Percentiles rank a stretch among this genome's conserved stretches.
phyloP scores from a whole-genome alignment of 2,113 vertebrate genomes.

The Rhipidura dahli region DNA sequence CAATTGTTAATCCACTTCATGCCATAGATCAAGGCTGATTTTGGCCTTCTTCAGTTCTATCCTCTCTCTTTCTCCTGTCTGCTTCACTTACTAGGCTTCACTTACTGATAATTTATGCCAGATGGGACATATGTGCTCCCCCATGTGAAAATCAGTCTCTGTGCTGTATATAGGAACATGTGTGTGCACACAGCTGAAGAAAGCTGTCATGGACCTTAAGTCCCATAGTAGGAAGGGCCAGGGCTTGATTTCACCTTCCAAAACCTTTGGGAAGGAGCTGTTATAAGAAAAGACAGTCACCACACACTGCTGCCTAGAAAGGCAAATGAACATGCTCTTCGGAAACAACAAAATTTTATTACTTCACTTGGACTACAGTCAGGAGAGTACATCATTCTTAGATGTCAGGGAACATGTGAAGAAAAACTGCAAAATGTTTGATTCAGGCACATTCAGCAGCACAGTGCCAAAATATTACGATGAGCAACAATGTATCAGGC shows the following conservation, averaged over 20 bases:
- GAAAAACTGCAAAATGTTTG: not conserved
- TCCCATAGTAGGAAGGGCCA: not conserved
- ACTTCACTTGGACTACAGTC: conserved; percentile 2
- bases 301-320: not conserved
- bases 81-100: not conserved
- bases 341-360: conserved; percentile 16
- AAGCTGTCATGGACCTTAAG: not conserved
- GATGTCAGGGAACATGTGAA: not conserved
- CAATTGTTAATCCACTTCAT: not conserved
- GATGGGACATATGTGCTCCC: not conserved
- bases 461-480: not conserved
- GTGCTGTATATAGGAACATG: not conserved
- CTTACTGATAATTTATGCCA: not conserved
- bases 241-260: not conserved
- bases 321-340: not conserved
- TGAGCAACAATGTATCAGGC: not conserved
- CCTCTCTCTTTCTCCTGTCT: not conserved
- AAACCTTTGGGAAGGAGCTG: not conserved
- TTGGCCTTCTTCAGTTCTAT: not conserved
- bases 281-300: not conserved
- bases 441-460: not conserved
- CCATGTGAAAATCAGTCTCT: not conserved
- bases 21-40: not conserved
- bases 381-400: not conserved
- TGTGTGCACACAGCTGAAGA: not conserved